Evolutionary conservation across 2,113 vertebrate species (phyloP).

Genomic region (Callospermophilus lateralis): DNA sequence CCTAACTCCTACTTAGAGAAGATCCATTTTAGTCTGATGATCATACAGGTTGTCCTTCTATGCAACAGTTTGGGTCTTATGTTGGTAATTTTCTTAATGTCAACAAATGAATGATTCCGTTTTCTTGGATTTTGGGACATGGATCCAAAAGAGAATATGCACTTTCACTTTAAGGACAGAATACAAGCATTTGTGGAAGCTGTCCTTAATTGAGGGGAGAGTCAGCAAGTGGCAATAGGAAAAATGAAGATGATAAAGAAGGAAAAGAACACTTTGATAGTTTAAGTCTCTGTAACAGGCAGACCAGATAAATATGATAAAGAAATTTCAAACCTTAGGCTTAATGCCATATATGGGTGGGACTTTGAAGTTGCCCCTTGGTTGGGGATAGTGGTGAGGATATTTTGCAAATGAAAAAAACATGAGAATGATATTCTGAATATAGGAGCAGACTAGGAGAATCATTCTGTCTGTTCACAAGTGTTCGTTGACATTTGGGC

Average conservation of each 20-base stretch:
- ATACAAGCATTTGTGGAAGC: neutral
- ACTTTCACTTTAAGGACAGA: neutral
- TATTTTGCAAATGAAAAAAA: neutral
- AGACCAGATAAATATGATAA: neutral
- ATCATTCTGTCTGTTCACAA: neutral
- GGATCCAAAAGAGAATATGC: neutral
- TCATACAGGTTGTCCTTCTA: neutral
- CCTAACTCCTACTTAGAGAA: accelerated
- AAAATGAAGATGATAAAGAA: neutral
- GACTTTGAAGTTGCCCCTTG: neutral
- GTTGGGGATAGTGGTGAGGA: neutral
- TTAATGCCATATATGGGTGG: neutral
- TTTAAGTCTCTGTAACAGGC: neutral
- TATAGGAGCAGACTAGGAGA: neutral
- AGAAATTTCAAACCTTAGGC: neutral
- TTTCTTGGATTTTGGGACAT: neutral
- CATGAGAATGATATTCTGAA: neutral
- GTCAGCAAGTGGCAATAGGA: neutral
- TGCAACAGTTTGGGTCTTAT: neutral
- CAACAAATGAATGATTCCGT: neutral
- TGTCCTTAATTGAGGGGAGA: neutral
- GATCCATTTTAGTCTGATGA: neutral
- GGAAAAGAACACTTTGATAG: neutral
- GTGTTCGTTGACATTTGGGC: neutral
- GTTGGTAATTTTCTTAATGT: neutral